These are phyloP conservation scores for Drosophila bunnanda DNA, from an alignment of 2,888 invertebrate species.

Conservation along the genomic window DNA sequence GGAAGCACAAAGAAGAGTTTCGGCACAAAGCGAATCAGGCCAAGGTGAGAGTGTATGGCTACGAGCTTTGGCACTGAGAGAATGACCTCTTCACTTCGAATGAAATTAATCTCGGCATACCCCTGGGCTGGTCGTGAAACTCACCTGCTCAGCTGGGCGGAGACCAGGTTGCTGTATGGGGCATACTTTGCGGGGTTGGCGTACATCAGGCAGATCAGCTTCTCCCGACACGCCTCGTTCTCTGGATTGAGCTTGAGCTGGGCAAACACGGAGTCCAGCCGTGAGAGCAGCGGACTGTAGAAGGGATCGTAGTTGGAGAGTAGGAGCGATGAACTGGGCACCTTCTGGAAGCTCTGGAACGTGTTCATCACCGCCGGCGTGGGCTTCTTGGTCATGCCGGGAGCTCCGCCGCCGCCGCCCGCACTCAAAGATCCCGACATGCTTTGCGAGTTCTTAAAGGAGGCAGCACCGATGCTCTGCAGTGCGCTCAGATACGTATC, in stretches of 20 bases:
- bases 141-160: slow-evolving; percentile 94
- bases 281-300: slow-evolving; percentile 93
- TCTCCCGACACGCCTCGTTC: slow-evolving; percentile 91
- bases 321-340: slow-evolving; percentile 92
- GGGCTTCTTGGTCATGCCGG: slow-evolving; percentile 75
- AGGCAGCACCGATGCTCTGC: slow-evolving; percentile 80
- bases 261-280: slow-evolving; percentile 93
- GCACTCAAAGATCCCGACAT: slow-evolving; percentile 67
- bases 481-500: slow-evolving; percentile 87
- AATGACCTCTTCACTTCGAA: neutral
- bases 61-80: neutral
- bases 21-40: neutral
- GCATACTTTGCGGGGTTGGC: slow-evolving; percentile 94
- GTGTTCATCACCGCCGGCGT: slow-evolving; percentile 86
- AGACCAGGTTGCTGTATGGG: slow-evolving; percentile 94
- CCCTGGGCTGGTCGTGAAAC: slow-evolving; percentile 58
- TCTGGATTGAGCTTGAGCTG: slow-evolving; percentile 88
- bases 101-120: slow-evolving; percentile 52
- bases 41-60: neutral
- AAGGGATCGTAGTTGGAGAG: slow-evolving; percentile 95
- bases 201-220: slow-evolving; percentile 94
- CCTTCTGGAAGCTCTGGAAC: slow-evolving; percentile 94
- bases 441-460: slow-evolving; percentile 80
- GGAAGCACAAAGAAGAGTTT: neutral
- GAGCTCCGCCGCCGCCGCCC: slow-evolving; percentile 50